These are phyloP conservation scores for Dolichallabes microphthalmus DNA, from an alignment of 2,113 vertebrate species.

Conservation along the genomic window DNA sequence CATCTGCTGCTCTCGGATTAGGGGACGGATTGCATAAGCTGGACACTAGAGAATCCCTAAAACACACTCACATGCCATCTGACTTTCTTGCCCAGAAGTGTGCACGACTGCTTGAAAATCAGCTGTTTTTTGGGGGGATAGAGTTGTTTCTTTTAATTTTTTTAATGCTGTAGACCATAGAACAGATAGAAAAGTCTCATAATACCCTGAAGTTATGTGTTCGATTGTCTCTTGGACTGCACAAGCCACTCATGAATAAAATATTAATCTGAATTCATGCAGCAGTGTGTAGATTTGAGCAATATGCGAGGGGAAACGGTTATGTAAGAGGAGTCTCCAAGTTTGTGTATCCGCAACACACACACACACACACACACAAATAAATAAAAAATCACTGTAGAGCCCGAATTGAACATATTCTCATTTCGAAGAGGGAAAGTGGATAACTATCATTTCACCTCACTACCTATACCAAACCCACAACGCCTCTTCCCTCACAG, in stretches of 20 bases:
- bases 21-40: constrained; percentile 30
- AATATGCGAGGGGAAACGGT: not conserved
- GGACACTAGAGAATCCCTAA: not conserved
- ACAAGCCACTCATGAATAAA: constrained; percentile 31
- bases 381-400: not conserved
- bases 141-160: not conserved
- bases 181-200: not conserved
- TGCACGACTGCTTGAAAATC: not conserved
- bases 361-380: no score
- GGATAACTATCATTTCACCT: not conserved
- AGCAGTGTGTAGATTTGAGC: constrained; percentile 11
- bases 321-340: not conserved
- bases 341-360: not conserved
- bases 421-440: not conserved
- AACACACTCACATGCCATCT: not conserved
- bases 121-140: not conserved
- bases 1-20: constrained; percentile 5
- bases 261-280: constrained; percentile 22
- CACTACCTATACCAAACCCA: not conserved
- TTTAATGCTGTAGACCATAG: not conserved
- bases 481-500: not conserved
- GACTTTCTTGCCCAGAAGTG: not conserved
- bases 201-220: not conserved
- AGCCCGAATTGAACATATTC: not conserved
- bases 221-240: not conserved